These are phyloP conservation scores for Ormyrus rosae DNA, from an alignment of 2,888 invertebrate species.

Conservation along the genomic window DNA sequence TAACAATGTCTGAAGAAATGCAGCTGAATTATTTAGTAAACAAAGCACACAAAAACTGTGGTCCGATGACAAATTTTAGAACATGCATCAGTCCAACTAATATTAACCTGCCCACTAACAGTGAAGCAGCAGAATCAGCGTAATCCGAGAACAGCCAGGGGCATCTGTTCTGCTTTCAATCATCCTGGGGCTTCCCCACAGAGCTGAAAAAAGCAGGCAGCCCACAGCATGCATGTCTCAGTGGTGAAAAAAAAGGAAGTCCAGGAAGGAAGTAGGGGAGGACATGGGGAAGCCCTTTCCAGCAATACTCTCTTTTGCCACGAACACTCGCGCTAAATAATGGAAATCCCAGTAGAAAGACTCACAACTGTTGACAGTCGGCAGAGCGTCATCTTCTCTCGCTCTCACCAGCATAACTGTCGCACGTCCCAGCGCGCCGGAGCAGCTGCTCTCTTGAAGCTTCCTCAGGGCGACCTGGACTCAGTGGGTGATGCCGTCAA, in stretches of 20 bases:
- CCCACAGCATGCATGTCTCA: background rate
- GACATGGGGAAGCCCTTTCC: too few relatives aligned
- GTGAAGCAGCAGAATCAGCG: constrained; percentile 39
- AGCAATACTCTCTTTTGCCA: too few relatives aligned
- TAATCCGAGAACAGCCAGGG: constrained; percentile 39
- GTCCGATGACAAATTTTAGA: too few relatives aligned
- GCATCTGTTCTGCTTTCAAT: constrained; percentile 47
- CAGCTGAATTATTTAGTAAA: too few relatives aligned
- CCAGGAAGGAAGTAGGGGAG: background rate
- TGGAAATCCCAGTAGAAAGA: background rate
- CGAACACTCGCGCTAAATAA: too few relatives aligned
- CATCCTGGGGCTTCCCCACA: constrained; percentile 1
- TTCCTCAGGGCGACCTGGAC: background rate
- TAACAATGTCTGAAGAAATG: too few relatives aligned
- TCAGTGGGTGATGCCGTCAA: too few relatives aligned
- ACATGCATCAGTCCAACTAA: constrained; percentile 1
- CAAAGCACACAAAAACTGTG: too few relatives aligned
- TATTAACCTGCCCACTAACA: constrained; percentile 38
- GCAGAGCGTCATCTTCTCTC: constrained; percentile 39
- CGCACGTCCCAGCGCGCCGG: background rate
- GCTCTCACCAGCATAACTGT: background rate
- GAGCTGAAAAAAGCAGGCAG: background rate
- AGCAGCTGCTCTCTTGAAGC: too few relatives aligned
- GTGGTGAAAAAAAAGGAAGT: background rate
- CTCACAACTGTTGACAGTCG: constrained; percentile 51